These are phyloP conservation scores for Malacoraja senta DNA, from an alignment of 2,797 vertebrate species.

Conservation along the genomic window DNA sequence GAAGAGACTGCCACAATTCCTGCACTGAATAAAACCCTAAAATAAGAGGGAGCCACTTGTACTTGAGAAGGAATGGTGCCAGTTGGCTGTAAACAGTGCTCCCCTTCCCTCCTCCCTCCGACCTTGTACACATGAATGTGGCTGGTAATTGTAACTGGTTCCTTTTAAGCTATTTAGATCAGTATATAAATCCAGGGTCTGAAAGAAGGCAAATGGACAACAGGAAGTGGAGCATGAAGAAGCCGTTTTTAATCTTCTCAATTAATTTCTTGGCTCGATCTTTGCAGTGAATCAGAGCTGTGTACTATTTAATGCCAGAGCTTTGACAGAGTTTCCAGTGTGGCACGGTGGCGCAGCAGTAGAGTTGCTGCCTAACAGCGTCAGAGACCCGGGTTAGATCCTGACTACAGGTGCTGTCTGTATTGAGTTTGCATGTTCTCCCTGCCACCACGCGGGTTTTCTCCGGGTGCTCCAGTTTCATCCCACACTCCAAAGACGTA, in stretches of 20 bases:
- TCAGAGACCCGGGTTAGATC: too few species aligned
- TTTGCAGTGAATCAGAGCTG: background rate
- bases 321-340: too few species aligned
- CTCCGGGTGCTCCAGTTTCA: too few species aligned
- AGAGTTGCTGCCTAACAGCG: too few species aligned
- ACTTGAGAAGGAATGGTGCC: background rate
- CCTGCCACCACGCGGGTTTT: too few species aligned
- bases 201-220: slow-evolving; percentile 47
- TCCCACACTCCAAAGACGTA: too few species aligned
- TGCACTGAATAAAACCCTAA: background rate
- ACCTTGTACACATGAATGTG: slow-evolving; percentile 43
- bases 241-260: slow-evolving; percentile 42
- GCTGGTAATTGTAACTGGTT: slow-evolving; percentile 45
- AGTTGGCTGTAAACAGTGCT: slow-evolving; percentile 41
- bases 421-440: too few species aligned
- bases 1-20: background rate
- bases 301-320: background rate
- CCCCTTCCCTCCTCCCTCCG: slow-evolving; percentile 35
- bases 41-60: background rate
- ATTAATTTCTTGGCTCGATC: background rate
- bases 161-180: slow-evolving; percentile 52
- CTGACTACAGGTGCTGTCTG: too few species aligned
- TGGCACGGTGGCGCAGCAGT: too few species aligned
- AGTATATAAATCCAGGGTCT: slow-evolving; percentile 43
- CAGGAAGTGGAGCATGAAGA: slow-evolving; percentile 52